Conservation (phyloP, 2,113 vertebrate genomes). For the Lophotis ruficrista region DNA sequence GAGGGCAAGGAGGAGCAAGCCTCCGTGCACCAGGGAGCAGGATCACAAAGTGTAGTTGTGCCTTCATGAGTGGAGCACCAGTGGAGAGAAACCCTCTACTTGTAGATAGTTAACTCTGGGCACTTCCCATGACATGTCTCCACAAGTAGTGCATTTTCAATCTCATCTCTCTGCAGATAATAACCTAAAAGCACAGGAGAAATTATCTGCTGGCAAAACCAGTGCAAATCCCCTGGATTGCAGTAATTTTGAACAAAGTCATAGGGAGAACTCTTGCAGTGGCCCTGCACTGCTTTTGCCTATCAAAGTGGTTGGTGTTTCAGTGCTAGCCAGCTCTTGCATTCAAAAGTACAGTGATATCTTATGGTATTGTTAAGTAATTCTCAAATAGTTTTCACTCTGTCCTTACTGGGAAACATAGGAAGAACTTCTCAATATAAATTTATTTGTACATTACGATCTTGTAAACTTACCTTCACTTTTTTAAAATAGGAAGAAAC, state of each 20-base stretch:
- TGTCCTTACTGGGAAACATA: not conserved
- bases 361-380: not conserved
- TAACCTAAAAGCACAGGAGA: not conserved
- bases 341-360: not conserved
- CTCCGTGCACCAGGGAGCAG: not conserved
- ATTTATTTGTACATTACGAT: not conserved
- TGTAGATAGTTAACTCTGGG: not conserved
- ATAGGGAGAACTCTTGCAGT: not conserved
- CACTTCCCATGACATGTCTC: not conserved
- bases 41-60: rapidly evolving
- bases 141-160: not conserved
- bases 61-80: not conserved
- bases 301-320: not conserved
- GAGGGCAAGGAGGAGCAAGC: not conserved
- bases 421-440: not conserved
- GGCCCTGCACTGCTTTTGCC: not conserved
- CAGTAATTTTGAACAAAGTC: not conserved
- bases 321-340: not conserved
- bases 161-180: not conserved
- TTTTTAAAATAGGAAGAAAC: not conserved
- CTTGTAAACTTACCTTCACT: not conserved
- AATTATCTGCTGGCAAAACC: not conserved
- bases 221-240: not conserved
- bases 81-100: not conserved
- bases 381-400: not conserved